These are phyloP conservation scores for Pituophis catenifer DNA, from an alignment of 2,113 vertebrate species.

Conservation along the genomic window DNA sequence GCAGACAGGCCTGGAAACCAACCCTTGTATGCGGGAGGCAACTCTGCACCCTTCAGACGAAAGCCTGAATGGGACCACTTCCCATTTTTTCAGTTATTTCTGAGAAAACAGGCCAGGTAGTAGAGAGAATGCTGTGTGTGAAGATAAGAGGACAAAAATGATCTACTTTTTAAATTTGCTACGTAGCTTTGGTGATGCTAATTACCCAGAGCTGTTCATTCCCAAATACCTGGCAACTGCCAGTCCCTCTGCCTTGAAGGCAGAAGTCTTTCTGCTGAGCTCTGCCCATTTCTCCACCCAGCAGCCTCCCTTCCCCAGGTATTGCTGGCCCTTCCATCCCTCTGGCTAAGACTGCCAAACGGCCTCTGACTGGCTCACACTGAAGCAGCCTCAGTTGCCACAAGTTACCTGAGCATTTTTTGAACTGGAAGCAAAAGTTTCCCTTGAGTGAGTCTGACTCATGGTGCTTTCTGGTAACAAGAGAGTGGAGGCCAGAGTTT, in stretches of 20 bases:
- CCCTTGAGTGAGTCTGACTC: slow-evolving; percentile 58
- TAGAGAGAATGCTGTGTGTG: not conserved
- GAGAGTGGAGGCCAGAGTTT: slow-evolving; percentile 66
- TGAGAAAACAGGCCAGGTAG: not conserved
- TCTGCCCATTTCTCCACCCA: not conserved
- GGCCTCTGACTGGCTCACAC: no score
- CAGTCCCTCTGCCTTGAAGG: not conserved
- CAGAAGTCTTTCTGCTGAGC: not conserved
- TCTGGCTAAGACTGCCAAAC: no score
- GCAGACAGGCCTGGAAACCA: not conserved
- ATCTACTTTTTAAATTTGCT: not conserved
- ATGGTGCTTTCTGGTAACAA: slow-evolving; percentile 54
- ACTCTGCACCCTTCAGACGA: not conserved
- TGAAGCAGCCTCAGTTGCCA: not conserved
- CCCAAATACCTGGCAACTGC: not conserved
- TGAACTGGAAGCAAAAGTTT: slow-evolving; percentile 54
- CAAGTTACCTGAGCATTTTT: slow-evolving; percentile 65
- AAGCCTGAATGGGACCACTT: not conserved
- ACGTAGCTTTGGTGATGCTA: not conserved
- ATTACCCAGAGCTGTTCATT: not conserved
- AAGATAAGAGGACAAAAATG: not conserved
- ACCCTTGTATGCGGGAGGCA: no score
- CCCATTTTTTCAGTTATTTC: not conserved
- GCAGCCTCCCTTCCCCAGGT: not conserved
- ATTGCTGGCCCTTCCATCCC: not conserved